Evolutionary conservation across 64 coral and sea anemone species (phyloP), one percentile per base, ranked within the genome.

Genomic region (Pocillopora damicornis): DNA sequence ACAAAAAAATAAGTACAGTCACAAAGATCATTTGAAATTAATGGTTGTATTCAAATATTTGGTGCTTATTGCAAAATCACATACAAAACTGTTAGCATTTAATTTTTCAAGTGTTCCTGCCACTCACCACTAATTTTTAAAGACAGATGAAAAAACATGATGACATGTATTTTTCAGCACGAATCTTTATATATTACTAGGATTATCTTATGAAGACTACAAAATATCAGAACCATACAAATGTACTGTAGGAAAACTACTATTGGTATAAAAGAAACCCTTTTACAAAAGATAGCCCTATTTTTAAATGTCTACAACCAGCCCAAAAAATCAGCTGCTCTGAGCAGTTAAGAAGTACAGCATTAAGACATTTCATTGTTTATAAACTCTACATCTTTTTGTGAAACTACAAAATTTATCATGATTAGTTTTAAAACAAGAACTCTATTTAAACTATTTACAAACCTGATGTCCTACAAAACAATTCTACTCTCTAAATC

Each of bases 131-230:
- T 23, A 71, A 71, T 30, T 25, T 71, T 71, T n/a, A 25, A 71
- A 20, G 20, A 71, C 5, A 71, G 22, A 71, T 71, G 67, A 71
- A 71, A 30, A 71, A 71, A 20, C 67, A 71, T 30, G 67, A 72
- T 56, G 9, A 57, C 37, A 73, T n/a, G 63, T 71, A 20, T 71
- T 71, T 20, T 71, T 25, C 22, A 71, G 67, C 20, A 5, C 25
- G 22, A 7, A 25, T 71, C n/a, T 20, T 23, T n/a, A 71, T 71
- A 23, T 78, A 85, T 85, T 71, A 85, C 65, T 18, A 38, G 61
- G 66, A 85, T 85, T 85, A 85, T 85, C 81, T 85, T 85, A 85
- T 85, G 81, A 85, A 85, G 65, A 85, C 81, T 85, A 72, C 63
- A 57, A 67, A 72, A 85, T 85, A 85, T 85, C 63, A 72, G 64